Conservation (phyloP, 2,113 vertebrate genomes). For the Athene noctua region DNA sequence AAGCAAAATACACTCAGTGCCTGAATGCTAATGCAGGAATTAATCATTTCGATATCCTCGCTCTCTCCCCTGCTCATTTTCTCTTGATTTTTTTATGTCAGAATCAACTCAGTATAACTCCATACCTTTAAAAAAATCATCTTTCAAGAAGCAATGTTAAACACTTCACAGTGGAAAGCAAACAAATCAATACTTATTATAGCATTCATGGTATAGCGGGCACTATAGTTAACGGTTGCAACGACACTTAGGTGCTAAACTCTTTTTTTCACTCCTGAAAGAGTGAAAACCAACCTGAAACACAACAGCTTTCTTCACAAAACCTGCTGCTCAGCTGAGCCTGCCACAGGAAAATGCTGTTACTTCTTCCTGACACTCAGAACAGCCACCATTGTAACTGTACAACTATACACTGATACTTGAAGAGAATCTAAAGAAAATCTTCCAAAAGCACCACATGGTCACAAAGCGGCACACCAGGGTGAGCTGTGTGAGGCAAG, state of each 20-base stretch:
- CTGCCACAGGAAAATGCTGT: fast-evolving
- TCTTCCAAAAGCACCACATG: fast-evolving
- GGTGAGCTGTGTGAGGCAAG: fast-evolving
- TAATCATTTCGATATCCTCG: constrained; percentile 48
- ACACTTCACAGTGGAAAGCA: constrained; percentile 2
- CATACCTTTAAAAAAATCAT: constrained; percentile 42
- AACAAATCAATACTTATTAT: constrained; percentile 38
- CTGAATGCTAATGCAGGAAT: constrained; percentile 59
- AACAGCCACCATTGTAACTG: fast-evolving
- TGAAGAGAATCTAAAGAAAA: background rate
- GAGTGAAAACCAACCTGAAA: background rate
- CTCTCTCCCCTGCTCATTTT: constrained; percentile 24
- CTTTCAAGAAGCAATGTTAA: constrained; percentile 30
- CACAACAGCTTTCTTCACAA: background rate
- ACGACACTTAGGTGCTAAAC: background rate
- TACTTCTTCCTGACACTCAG: background rate
- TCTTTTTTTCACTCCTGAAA: background rate
- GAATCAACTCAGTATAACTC: constrained; percentile 15
- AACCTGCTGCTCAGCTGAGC: background rate
- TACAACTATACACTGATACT: fast-evolving
- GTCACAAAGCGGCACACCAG: fast-evolving
- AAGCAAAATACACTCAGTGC: background rate
- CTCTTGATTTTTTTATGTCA: constrained; percentile 12
- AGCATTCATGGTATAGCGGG: background rate
- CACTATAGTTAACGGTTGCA: background rate